A percentile compares a stretch with the other conserved stretches of the same genome.
Evolutionary conservation across 2,888 invertebrate genomes (phyloP).

Genomic region (Prosapia bicincta): DNA sequence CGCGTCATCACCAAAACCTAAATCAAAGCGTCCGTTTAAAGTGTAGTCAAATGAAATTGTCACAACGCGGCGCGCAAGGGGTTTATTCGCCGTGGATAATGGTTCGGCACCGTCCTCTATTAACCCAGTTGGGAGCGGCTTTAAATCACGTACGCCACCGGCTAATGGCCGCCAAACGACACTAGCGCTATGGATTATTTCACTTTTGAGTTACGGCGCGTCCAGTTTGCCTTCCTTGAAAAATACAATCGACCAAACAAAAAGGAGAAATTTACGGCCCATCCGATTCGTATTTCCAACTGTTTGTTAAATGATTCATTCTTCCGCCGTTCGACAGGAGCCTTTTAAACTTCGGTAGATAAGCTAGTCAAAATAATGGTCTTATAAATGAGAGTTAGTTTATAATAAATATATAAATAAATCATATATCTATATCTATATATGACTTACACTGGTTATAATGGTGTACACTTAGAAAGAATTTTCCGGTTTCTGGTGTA

Average conservation of each 20-base stretch:
- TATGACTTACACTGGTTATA: no score
- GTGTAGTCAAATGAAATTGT: not conserved
- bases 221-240: slow-evolving; percentile 20
- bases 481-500: no score
- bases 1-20: not conserved
- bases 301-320: not conserved
- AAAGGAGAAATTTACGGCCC: slow-evolving; percentile 11
- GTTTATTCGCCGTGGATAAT: not conserved
- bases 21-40: not conserved
- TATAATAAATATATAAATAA: no score
- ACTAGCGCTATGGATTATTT: slow-evolving; percentile 28
- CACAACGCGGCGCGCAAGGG: not conserved
- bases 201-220: slow-evolving; percentile 29
- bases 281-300: slow-evolving; percentile 17
- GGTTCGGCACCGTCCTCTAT: slow-evolving; percentile 11
- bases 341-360: no score
- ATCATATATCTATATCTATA: no score
- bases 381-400: no score
- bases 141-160: slow-evolving; percentile 10
- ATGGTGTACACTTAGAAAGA: no score
- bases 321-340: no score
- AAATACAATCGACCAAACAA: slow-evolving; percentile 14
- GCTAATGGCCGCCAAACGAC: slow-evolving; percentile 25
- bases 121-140: slow-evolving; percentile 8
- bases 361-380: no score